These are phyloP conservation scores for Spicauda simplicius DNA, from an alignment of 2,888 invertebrate species.

Conservation along the genomic window DNA sequence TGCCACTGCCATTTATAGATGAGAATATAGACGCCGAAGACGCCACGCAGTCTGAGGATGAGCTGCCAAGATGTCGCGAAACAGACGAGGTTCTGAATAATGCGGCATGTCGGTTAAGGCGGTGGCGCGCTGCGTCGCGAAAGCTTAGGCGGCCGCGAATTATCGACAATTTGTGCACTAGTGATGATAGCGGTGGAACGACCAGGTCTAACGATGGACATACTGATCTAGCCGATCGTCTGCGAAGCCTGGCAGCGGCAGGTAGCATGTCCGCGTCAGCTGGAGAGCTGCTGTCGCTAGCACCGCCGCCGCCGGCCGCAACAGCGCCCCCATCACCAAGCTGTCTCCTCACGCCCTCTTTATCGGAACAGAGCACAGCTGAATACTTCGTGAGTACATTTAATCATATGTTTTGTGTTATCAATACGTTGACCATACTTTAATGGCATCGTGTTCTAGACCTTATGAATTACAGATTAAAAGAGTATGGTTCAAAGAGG, in stretches of 20 bases:
- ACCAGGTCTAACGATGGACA: constrained; percentile 61
- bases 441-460: too few species aligned
- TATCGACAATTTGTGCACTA: constrained; percentile 76
- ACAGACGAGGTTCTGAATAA: constrained; percentile 74
- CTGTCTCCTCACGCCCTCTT: constrained; percentile 72
- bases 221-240: constrained; percentile 76
- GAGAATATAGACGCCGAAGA: constrained; percentile 63
- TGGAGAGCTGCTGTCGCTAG: constrained; percentile 74
- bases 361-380: constrained; percentile 74
- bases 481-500: too few species aligned
- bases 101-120: constrained; percentile 76
- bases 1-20: constrained; percentile 73
- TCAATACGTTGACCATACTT: too few species aligned
- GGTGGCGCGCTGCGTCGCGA: constrained; percentile 80
- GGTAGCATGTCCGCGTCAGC: constrained; percentile 77
- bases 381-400: constrained; percentile 74
- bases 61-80: constrained; percentile 59
- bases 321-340: constrained; percentile 80
- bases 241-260: constrained; percentile 75
- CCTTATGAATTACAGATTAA: too few species aligned
- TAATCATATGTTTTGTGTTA: too few species aligned
- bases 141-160: constrained; percentile 77
- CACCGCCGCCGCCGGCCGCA: constrained; percentile 77
- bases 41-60: constrained; percentile 64
- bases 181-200: constrained; percentile 55